phyloP scores from a whole-genome alignment of 2,113 vertebrate species.

The Oriolus oriolus region DNA sequence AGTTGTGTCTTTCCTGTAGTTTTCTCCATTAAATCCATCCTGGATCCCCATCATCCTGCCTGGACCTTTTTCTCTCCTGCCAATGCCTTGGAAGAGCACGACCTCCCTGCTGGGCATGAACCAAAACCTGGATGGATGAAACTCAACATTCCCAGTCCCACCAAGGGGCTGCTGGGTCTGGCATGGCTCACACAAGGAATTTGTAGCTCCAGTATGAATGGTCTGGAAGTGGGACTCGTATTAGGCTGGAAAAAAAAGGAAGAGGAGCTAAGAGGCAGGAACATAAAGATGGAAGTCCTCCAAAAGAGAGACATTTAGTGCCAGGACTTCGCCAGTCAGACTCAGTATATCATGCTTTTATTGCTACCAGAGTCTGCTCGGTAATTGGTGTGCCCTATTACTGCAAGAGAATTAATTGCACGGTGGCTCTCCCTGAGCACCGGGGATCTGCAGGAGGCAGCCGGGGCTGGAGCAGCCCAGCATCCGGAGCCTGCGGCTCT shows the following conservation, averaged over 20 bases:
- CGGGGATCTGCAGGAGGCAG: background rate
- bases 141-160: background rate
- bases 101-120: background rate
- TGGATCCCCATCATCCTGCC: background rate
- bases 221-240: background rate
- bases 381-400: slow-evolving; percentile 47
- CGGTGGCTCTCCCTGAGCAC: background rate
- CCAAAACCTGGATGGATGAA: background rate
- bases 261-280: background rate
- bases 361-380: slow-evolving; percentile 37
- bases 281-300: slow-evolving; percentile 18
- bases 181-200: background rate
- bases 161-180: background rate
- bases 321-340: background rate
- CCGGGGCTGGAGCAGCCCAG: background rate
- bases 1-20: background rate
- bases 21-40: background rate
- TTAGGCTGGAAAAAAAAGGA: background rate
- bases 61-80: background rate
- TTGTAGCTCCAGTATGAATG: background rate
- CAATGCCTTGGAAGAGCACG: background rate
- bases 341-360: slow-evolving; percentile 18
- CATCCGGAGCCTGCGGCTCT: background rate
- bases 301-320: slow-evolving; percentile 16
- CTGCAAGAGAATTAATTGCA: slow-evolving; percentile 37